Conservation (phyloP, 2,113 vertebrate genomes). For the Orycteropus afer region DNA sequence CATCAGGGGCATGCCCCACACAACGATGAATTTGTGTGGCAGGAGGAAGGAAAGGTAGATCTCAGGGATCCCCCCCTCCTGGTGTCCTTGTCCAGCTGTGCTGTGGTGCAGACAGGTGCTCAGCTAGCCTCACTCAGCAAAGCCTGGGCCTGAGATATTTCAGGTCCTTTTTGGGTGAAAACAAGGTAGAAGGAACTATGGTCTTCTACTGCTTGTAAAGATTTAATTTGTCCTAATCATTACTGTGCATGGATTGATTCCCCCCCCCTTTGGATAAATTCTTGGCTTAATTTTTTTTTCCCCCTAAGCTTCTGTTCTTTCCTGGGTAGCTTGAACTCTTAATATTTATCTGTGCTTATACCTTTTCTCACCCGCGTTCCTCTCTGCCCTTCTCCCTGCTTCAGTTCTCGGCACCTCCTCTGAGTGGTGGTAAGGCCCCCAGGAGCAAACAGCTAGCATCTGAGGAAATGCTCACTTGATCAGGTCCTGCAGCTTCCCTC, state of each 20-base stretch:
- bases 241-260: not conserved
- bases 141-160: not conserved
- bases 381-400: not conserved
- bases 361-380: not conserved
- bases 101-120: not conserved
- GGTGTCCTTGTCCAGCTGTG: not conserved
- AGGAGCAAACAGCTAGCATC: constrained; percentile 46
- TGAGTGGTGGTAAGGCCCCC: constrained; percentile 47
- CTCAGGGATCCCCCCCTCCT: too few species aligned
- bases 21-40: accelerated
- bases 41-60: not conserved
- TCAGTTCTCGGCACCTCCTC: not conserved
- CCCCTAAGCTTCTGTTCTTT: not conserved
- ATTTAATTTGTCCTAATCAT: not conserved
- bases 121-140: not conserved
- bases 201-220: constrained; percentile 31
- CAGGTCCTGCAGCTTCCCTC: constrained; percentile 66
- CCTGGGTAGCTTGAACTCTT: constrained; percentile 1
- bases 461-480: constrained; percentile 51
- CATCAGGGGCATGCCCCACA: not conserved
- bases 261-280: not conserved
- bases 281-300: constrained; percentile 31
- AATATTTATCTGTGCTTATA: not conserved
- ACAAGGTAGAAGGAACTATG: not conserved
- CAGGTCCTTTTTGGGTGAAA: not conserved